A percentile compares a stretch with the other conserved stretches of the same genome.
These are phyloP conservation scores for Acrocephalus kingi DNA, from an alignment of 2,113 vertebrate genomes.

Conservation along the genomic window DNA sequence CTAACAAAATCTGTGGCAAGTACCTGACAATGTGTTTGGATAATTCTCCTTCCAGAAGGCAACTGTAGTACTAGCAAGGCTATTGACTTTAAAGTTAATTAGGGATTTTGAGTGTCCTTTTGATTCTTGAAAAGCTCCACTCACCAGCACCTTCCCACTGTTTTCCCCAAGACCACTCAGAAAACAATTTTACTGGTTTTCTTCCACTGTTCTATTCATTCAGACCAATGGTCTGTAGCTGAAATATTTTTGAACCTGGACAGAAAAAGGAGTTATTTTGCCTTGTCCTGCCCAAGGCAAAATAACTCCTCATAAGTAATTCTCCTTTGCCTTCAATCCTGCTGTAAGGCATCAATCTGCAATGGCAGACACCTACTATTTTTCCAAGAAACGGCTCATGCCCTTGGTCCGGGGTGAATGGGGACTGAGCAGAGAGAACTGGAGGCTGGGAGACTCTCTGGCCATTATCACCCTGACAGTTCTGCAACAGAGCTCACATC, in stretches of 20 bases:
- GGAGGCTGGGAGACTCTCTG: not conserved
- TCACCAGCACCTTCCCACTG: not conserved
- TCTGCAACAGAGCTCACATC: not conserved
- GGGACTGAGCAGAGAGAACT: not conserved
- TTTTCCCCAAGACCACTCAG: not conserved
- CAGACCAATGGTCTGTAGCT: not conserved
- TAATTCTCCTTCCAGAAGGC: not conserved
- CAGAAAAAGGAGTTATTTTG: not conserved
- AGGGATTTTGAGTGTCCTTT: constrained; percentile 1
- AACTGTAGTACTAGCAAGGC: not conserved
- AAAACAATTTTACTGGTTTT: constrained; percentile 8
- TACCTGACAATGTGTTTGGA: not conserved
- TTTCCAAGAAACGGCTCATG: not conserved
- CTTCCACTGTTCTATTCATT: not conserved
- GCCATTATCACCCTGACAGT: not conserved
- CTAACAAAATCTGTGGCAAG: not conserved
- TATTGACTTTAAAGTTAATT: not conserved
- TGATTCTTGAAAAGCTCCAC: constrained; percentile 5
- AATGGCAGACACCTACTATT: not conserved
- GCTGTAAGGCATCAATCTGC: not conserved
- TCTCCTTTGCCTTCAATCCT: not conserved
- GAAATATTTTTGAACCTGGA: not conserved
- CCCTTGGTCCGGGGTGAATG: not conserved
- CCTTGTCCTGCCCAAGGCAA: not conserved
- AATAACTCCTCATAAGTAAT: not conserved